A percentile compares a stretch with the other conserved stretches of the same genome.
Evolutionary conservation across 2,797 vertebrate genomes (phyloP).

Genomic region (Chloroceryle amazona): DNA sequence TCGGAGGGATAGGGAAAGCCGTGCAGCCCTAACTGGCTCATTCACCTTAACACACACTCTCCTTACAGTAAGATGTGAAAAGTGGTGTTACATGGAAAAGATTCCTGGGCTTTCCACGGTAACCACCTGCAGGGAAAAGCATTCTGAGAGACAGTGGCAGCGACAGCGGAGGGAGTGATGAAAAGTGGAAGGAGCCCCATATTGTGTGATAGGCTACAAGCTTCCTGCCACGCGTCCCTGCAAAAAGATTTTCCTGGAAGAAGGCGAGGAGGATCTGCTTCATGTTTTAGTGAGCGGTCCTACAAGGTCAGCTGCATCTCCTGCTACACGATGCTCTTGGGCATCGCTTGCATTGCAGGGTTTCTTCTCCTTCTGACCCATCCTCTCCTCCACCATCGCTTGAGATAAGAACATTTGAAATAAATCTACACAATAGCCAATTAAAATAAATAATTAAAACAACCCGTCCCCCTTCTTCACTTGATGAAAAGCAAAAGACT

Average conservation of each 20-base stretch:
- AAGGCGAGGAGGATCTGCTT: neutral
- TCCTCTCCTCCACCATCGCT: neutral
- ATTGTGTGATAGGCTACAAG: neutral
- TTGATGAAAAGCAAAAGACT: neutral
- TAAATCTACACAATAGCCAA: neutral
- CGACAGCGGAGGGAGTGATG: neutral
- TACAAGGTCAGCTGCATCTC: neutral
- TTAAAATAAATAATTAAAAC: neutral
- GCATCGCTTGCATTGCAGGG: neutral
- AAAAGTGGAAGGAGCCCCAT: neutral
- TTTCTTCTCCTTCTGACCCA: neutral
- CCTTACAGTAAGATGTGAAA: neutral
- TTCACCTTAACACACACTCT: neutral
- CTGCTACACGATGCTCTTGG: neutral
- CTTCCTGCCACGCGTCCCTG: neutral
- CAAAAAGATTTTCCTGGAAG: neutral
- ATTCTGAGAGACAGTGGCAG: accelerated
- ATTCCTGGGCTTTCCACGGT: neutral
- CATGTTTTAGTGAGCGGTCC: neutral
- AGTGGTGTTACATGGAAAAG: too few species aligned
- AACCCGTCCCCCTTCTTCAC: neutral
- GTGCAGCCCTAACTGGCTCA: neutral
- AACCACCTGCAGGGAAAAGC: neutral
- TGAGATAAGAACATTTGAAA: neutral
- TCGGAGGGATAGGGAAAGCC: neutral